Base-by-base conservation (phyloP, 2,113 vertebrate species). In the Plectropomus leopardus region DNA sequence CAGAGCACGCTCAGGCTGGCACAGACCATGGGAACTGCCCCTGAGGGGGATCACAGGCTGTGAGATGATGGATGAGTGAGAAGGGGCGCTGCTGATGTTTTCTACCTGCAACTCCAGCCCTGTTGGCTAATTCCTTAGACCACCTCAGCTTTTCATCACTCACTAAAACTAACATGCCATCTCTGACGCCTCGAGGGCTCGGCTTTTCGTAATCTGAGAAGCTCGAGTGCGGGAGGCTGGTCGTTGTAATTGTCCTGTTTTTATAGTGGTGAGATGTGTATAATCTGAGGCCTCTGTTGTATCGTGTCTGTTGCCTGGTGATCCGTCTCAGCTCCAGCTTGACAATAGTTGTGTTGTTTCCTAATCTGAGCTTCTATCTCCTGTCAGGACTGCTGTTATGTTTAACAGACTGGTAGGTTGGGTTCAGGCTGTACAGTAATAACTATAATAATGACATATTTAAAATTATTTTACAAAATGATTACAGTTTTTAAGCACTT, bases 101-200 rank as follows among this genome's bases (percentile, higher is more conserved):
- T 82, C 42, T 76, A 80, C 88, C 86, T 87, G 83, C 66, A 86
- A 76, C 84, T 85, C 73, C 89, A 85, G 89, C 84, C 36, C 89
- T 91, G 88, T 92, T 93, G 91, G 93, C 93, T 93, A 91, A 94
- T 93, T 94, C 94, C 86, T 90, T 54, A 88, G 92, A 91, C 93
- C 91, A 92, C 90, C 91, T 93, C 69, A 92, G 64, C 75, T 92
- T 93, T 93, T 95, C 92, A 94, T 93, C 90, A 34, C 84, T 83
- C 76, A 23, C 72, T 78, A 67, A 92, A 92, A 89, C 58, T 60
- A 78, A 80, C 82, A 86, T 81, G 74, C 83, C 66, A 60, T 82
- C 64, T 60, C 73, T 32, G 80, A 89, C 69, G 87, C 92, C 92
- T 90, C 11, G 0, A 77, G 89, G 92, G 80, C 77, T 82, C 17